Conservation (phyloP, 2,113 vertebrate genomes). For the Trinectes maculatus region DNA sequence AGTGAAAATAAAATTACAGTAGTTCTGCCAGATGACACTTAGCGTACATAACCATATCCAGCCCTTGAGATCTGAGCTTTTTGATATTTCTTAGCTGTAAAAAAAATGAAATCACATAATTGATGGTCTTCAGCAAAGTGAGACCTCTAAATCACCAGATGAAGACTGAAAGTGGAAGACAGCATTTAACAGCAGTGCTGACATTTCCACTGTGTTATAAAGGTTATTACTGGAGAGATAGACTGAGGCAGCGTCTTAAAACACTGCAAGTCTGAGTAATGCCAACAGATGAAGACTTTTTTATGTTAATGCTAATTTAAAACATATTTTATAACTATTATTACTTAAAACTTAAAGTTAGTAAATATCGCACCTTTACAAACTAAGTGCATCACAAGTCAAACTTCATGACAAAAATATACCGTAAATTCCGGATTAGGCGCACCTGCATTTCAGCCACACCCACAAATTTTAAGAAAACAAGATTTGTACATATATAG, state of each 20-base stretch:
- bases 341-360: too few relatives aligned
- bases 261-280: background rate
- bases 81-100: too few relatives aligned
- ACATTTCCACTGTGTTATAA: constrained; percentile 60
- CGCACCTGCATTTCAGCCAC: too few relatives aligned
- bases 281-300: background rate
- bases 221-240: constrained; percentile 12
- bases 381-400: background rate
- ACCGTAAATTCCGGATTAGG: too few relatives aligned
- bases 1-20: background rate
- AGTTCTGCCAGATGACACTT: background rate
- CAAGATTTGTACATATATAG: too few relatives aligned
- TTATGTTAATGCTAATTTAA: background rate
- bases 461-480: too few relatives aligned
- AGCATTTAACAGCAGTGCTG: constrained; percentile 38
- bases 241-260: background rate
- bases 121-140: too few relatives aligned
- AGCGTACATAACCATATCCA: too few relatives aligned
- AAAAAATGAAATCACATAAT: too few relatives aligned
- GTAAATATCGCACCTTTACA: background rate
- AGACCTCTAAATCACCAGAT: constrained; percentile 21
- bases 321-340: background rate
- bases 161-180: constrained; percentile 22
- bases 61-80: too few relatives aligned
- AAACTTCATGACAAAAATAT: background rate